phyloP scores from a whole-genome alignment of 2,797 vertebrate species.

The Gymnopithys bicolor region DNA sequence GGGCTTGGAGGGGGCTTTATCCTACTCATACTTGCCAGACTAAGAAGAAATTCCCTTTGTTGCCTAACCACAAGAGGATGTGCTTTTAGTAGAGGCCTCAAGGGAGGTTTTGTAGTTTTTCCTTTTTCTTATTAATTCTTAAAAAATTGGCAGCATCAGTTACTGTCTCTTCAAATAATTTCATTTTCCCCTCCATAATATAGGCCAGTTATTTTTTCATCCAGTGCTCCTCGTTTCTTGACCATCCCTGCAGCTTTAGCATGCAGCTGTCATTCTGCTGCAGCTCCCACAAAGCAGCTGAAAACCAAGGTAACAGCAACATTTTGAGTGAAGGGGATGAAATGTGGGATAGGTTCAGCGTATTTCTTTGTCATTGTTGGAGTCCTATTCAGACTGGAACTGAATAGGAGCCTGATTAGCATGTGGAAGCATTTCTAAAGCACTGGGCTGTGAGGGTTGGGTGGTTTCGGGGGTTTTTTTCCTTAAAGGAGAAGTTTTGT shows the following conservation, averaged over 20 bases:
- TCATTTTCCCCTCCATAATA: rapidly evolving
- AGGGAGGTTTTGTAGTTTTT: rapidly evolving
- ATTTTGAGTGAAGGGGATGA: conserved; percentile 69
- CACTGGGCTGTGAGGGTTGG: conserved; percentile 54
- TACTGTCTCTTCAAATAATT: not conserved
- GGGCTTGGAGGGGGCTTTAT: not conserved
- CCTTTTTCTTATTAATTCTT: not conserved
- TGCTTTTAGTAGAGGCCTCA: not conserved
- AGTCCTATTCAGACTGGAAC: conserved; percentile 74
- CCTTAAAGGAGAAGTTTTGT: conserved; percentile 76
- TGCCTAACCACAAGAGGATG: not conserved
- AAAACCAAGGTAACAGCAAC: conserved; percentile 72
- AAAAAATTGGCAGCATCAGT: not conserved
- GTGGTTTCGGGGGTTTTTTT: not conserved
- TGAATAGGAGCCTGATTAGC: conserved; percentile 81
- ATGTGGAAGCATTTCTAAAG: conserved; percentile 78
- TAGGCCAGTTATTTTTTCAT: not conserved
- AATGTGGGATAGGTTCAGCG: conserved; percentile 71
- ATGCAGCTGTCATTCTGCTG: conserved; percentile 43
- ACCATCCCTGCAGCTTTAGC: conserved; percentile 24
- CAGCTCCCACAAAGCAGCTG: conserved; percentile 58
- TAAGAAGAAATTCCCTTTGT: not conserved
- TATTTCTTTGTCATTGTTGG: conserved; percentile 79
- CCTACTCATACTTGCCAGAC: not conserved
- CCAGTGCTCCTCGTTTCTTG: not conserved